These are phyloP conservation scores for Brachionus calyciflorus DNA, from an alignment of 1,140 invertebrate genomes.

Conservation along the genomic window DNA sequence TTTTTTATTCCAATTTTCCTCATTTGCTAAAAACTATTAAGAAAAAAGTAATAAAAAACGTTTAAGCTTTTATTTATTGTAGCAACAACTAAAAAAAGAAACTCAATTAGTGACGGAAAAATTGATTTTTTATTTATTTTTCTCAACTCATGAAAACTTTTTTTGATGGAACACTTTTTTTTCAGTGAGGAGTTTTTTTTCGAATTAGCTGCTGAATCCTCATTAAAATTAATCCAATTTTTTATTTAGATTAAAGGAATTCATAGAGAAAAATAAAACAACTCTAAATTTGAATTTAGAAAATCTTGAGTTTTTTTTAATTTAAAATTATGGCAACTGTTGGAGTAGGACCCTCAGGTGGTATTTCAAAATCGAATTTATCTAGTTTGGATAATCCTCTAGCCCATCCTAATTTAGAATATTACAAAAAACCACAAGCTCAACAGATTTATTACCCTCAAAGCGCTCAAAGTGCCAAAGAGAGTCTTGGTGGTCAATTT, in stretches of 20 bases:
- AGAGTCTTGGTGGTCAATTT: background rate
- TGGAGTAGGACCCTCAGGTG: background rate
- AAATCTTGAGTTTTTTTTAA: background rate
- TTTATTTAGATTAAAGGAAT: too few relatives aligned
- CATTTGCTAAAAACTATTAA: conserved; percentile 33
- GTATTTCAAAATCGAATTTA: conserved; percentile 34
- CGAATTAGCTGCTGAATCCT: too few relatives aligned
- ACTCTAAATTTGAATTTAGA: background rate
- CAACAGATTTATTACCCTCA: background rate
- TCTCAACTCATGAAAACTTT: background rate
- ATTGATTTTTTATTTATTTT: background rate
- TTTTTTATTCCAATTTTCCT: conserved; percentile 22
- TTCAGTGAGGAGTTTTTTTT: too few relatives aligned
- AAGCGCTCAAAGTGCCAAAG: conserved; percentile 34
- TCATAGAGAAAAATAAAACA: too few relatives aligned
- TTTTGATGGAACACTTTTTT: background rate
- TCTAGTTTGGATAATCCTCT: conserved; percentile 18
- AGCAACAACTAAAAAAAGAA: conserved; percentile 12
- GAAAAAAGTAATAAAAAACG: background rate
- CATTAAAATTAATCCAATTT: too few relatives aligned
- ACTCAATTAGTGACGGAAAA: conserved; percentile 13
- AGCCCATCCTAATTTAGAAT: background rate
- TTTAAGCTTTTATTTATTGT: background rate
- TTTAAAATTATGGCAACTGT: conserved; percentile 3
- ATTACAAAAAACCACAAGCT: background rate